phyloP scores from a whole-genome alignment of 92 coral and sea anemone species.

The Bergia puertoricense region DNA sequence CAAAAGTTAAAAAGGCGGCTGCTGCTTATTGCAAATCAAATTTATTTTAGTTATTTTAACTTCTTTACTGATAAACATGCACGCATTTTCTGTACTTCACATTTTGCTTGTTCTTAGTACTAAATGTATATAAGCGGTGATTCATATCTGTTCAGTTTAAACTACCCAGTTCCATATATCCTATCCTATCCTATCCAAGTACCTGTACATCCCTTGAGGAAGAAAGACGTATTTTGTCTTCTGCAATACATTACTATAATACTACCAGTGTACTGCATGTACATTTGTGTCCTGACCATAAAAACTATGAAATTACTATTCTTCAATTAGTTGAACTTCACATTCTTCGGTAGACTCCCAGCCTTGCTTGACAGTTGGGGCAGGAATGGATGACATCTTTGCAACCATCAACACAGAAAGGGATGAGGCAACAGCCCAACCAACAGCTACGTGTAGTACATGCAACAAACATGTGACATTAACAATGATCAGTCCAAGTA shows the following conservation, averaged over 20 bases:
- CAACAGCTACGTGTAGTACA: conserved; percentile 57
- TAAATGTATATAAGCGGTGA: neutral
- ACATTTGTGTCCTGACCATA: neutral
- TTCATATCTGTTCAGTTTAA: neutral
- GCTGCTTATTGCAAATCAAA: too few species aligned
- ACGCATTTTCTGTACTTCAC: neutral
- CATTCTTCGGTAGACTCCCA: conserved; percentile 79
- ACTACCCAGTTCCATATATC: neutral
- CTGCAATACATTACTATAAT: neutral
- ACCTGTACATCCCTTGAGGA: neutral
- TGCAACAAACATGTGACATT: neutral
- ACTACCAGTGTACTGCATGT: neutral
- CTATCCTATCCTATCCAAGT: neutral
- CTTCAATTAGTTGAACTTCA: neutral
- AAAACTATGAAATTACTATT: neutral
- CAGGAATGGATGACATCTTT: conserved; percentile 85
- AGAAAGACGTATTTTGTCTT: neutral
- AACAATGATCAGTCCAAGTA: neutral
- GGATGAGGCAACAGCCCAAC: conserved; percentile 89
- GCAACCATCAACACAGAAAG: conserved; percentile 84
- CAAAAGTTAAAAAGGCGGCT: too few species aligned
- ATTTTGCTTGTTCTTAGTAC: neutral
- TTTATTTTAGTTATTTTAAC: too few species aligned
- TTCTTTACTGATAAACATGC: too few species aligned
- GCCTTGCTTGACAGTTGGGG: conserved; percentile 83